Conservation (phyloP, 2,888 invertebrate genomes). For the Leptura quadrifasciata region DNA sequence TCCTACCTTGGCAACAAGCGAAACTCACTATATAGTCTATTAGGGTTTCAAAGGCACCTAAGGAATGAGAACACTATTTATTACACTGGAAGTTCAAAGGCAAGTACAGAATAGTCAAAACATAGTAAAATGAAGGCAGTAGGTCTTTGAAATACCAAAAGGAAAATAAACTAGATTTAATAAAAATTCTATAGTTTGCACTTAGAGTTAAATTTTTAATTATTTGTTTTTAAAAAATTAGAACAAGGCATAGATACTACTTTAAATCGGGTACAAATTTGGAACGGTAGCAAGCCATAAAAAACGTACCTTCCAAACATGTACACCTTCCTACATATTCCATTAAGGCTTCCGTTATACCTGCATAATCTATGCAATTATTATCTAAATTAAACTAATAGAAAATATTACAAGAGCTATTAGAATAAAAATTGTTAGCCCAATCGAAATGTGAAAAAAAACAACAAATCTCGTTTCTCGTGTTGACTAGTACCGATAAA, state of each 20-base stretch:
- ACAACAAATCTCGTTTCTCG: not conserved
- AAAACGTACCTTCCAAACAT: constrained; percentile 59
- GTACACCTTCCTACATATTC: constrained; percentile 59
- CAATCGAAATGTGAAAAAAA: not conserved
- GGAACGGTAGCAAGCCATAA: constrained; percentile 41
- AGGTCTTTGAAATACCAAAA: too few species aligned
- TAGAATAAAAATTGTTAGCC: too few species aligned
- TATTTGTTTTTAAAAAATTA: too few species aligned
- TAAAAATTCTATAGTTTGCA: too few species aligned
- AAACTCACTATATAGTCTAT: constrained; percentile 46
- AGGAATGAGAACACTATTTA: constrained; percentile 38
- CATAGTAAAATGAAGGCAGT: not conserved
- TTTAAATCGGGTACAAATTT: too few species aligned
- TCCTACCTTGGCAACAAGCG: constrained; percentile 53
- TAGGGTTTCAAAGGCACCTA: constrained; percentile 50
- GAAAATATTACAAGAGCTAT: not conserved
- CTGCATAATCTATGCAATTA: constrained; percentile 49
- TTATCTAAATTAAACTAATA: constrained; percentile 4
- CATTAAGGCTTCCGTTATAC: constrained; percentile 56
- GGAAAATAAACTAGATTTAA: too few species aligned
- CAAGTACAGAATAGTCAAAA: constrained; percentile 2
- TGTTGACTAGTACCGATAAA: not conserved
- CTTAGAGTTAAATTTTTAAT: too few species aligned
- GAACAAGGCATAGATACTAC: too few species aligned
- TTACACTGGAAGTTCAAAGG: not conserved